Percentiles rank a stretch among this genome's conserved stretches.
Conservation (phyloP, 2,888 invertebrate species). For the Luperina testacea region DNA sequence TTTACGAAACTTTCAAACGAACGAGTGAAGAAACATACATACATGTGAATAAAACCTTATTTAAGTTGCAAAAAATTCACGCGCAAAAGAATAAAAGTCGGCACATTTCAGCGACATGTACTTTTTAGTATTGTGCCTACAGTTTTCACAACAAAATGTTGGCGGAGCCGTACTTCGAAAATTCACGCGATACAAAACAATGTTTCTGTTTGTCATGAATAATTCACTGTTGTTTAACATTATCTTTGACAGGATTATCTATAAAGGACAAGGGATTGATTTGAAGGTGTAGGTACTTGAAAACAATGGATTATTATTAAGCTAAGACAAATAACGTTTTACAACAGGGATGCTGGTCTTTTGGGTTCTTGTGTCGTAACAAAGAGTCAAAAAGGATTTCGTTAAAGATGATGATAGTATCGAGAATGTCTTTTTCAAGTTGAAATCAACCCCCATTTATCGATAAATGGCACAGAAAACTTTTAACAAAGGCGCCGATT, state of each 20-base stretch:
- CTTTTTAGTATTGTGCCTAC: slow-evolving; percentile 34
- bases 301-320: slow-evolving; percentile 60
- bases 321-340: slow-evolving; percentile 42
- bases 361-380: background rate
- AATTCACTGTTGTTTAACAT: slow-evolving; percentile 59
- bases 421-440: background rate
- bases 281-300: slow-evolving; percentile 58
- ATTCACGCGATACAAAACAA: slow-evolving; percentile 37
- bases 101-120: slow-evolving; percentile 45
- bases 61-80: slow-evolving; percentile 61
- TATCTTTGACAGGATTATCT: slow-evolving; percentile 55
- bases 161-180: slow-evolving; percentile 11
- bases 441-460: slow-evolving; percentile 2
- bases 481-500: slow-evolving; percentile 12
- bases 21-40: slow-evolving; percentile 44
- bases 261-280: slow-evolving; percentile 61
- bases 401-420: background rate
- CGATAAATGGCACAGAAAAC: slow-evolving; percentile 14
- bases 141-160: slow-evolving; percentile 45
- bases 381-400: background rate
- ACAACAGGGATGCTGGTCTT: slow-evolving; percentile 12
- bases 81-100: slow-evolving; percentile 40
- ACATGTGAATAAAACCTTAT: slow-evolving; percentile 59
- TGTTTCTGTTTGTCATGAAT: slow-evolving; percentile 52
- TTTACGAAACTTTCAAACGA: slow-evolving; percentile 53